Conservation (phyloP, 2,797 vertebrate species). For the Danio tinwini region DNA sequence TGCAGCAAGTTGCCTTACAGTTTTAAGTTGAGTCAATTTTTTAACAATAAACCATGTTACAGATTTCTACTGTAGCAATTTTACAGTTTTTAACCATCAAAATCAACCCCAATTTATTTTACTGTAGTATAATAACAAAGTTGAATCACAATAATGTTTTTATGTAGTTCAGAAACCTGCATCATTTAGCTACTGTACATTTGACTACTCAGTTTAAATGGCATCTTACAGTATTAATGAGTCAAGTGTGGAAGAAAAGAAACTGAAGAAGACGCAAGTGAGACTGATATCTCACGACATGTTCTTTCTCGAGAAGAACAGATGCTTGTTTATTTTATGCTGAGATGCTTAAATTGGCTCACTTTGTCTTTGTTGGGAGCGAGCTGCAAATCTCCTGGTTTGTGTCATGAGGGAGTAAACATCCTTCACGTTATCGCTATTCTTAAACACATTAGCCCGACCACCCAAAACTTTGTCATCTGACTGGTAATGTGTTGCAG, state of each 20-base stretch:
- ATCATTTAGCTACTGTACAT: not conserved
- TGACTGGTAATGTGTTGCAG: not conserved
- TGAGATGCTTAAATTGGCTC: slow-evolving; percentile 62
- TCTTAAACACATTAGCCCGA: slow-evolving; percentile 45
- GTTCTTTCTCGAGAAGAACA: slow-evolving; percentile 42
- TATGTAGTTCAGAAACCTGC: slow-evolving; percentile 1
- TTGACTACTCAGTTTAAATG: slow-evolving; percentile 20
- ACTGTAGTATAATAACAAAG: too few relatives aligned
- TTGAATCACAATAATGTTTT: not conserved
- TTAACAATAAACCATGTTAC: too few relatives aligned
- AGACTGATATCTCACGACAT: slow-evolving; percentile 36
- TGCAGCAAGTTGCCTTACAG: too few relatives aligned
- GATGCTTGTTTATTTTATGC: slow-evolving; percentile 63
- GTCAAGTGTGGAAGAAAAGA: slow-evolving; percentile 48
- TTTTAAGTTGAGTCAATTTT: too few relatives aligned
- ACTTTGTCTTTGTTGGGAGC: slow-evolving; percentile 62
- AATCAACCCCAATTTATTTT: too few relatives aligned
- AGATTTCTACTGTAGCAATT: too few relatives aligned
- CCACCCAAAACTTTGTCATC: slow-evolving; percentile 21
- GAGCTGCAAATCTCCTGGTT: slow-evolving; percentile 68
- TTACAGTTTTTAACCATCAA: too few relatives aligned
- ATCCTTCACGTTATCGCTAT: slow-evolving; percentile 78
- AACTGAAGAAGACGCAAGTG: slow-evolving; percentile 30
- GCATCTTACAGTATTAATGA: slow-evolving; percentile 46
- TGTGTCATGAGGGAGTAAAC: slow-evolving; percentile 76